These are phyloP conservation scores for Drosophila crucigera DNA, from an alignment of 2,888 invertebrate genomes.

Conservation along the genomic window DNA sequence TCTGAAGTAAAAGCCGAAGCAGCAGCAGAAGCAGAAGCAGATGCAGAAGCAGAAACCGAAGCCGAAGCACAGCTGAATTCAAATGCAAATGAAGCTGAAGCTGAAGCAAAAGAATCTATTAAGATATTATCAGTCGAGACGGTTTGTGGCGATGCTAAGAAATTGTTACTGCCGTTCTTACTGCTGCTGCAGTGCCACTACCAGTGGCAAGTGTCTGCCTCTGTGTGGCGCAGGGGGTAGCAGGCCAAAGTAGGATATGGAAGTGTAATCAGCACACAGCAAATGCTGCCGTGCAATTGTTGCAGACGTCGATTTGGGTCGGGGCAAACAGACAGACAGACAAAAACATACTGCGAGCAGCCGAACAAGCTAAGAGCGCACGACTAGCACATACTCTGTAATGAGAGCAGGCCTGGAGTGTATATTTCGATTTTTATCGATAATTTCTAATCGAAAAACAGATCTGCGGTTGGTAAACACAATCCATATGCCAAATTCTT, in stretches of 20 bases:
- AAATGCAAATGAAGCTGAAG: conserved; percentile 74
- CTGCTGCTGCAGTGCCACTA: not conserved
- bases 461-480: not conserved
- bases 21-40: conserved; percentile 2
- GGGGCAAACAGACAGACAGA: conserved; percentile 49
- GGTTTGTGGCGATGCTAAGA: conserved; percentile 24
- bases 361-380: not conserved
- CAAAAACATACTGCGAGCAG: conserved; percentile 12
- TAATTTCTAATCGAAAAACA: not conserved
- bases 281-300: conserved; percentile 65
- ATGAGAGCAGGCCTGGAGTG: too few relatives aligned
- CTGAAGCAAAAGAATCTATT: conserved; percentile 75
- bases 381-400: not conserved
- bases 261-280: conserved; percentile 60
- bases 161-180: conserved; percentile 34
- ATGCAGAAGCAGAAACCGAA: conserved; percentile 23
- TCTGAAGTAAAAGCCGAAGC: conserved; percentile 20
- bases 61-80: conserved; percentile 47
- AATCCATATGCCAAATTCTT: fast-evolving
- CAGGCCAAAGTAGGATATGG: not conserved
- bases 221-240: not conserved
- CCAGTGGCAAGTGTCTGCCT: conserved; percentile 1
- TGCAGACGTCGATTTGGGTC: conserved; percentile 74
- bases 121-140: conserved; percentile 72
- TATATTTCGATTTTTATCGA: not conserved